phyloP scores from a whole-genome alignment of 2,797 vertebrate species.

The Emys orbicularis region DNA sequence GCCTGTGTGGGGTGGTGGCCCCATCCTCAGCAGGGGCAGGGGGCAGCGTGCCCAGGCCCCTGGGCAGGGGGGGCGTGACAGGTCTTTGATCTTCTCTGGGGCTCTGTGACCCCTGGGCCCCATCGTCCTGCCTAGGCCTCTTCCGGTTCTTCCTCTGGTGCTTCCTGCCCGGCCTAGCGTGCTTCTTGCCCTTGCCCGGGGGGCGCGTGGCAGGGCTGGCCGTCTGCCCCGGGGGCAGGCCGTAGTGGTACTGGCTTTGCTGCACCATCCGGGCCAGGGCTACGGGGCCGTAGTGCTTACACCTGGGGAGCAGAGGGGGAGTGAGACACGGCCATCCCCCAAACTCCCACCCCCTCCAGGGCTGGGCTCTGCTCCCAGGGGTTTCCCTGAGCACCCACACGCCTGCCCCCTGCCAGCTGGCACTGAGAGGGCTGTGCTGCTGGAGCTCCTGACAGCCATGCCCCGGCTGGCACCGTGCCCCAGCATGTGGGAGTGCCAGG shows the following conservation, averaged over 20 bases:
- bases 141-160: background rate
- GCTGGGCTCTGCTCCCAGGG: background rate
- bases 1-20: background rate
- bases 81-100: background rate
- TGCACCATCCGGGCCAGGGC: slow-evolving; percentile 84
- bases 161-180: background rate
- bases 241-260: slow-evolving; percentile 78
- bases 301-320: slow-evolving; percentile 78
- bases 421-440: background rate
- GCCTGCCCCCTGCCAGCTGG: background rate
- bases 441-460: background rate
- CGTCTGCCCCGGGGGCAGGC: background rate
- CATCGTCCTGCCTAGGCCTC: background rate
- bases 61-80: accelerated
- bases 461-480: background rate
- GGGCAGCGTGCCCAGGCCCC: background rate
- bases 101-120: accelerated
- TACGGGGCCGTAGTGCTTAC: slow-evolving; percentile 78
- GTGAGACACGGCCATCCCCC: accelerated
- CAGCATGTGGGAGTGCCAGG: background rate
- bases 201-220: background rate
- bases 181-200: background rate
- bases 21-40: accelerated
- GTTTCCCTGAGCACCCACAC: background rate
- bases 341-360: no score